A percentile compares a stretch with the other conserved stretches of the same genome.
Conservation (phyloP, 2,888 invertebrate genomes). For the Netelia inedita region DNA sequence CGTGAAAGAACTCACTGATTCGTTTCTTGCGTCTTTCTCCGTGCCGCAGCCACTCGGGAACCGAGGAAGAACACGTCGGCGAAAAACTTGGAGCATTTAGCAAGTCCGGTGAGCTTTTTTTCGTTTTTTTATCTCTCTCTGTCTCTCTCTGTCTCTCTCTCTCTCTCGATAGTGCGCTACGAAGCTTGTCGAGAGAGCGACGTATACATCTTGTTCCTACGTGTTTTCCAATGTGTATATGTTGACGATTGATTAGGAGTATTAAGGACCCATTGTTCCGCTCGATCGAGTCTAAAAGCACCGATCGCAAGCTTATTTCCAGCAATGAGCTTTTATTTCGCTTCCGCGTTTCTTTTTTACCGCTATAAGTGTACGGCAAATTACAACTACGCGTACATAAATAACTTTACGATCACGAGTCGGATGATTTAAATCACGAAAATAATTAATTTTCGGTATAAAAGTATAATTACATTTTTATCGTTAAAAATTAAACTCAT, state of each 20-base stretch:
- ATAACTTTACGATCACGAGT: no score
- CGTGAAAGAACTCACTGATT: conserved; percentile 37
- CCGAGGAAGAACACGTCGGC: conserved; percentile 22
- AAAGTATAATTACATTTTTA: no score
- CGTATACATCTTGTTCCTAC: conserved; percentile 1
- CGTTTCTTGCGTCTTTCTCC: conserved; percentile 29
- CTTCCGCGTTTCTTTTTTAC: background rate
- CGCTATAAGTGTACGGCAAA: background rate
- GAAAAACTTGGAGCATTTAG: conserved; percentile 43
- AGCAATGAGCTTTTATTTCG: background rate
- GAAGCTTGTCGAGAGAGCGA: background rate
- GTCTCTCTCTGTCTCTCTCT: no score
- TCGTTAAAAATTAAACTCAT: no score
- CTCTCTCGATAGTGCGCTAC: background rate
- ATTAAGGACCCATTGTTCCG: conserved; percentile 19
- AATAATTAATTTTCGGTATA: no score
- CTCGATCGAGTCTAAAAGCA: conserved; percentile 20
- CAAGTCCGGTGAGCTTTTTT: conserved; percentile 29
- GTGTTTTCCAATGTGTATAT: conserved; percentile 6
- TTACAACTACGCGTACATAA: no score
- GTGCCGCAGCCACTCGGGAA: conserved; percentile 35
- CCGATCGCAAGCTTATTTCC: background rate
- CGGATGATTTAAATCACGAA: no score
- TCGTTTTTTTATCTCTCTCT: background rate
- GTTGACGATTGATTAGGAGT: conserved; percentile 27